These are phyloP conservation scores for Pachycephala philippinensis DNA, from an alignment of 2,113 vertebrate species.

Conservation along the genomic window DNA sequence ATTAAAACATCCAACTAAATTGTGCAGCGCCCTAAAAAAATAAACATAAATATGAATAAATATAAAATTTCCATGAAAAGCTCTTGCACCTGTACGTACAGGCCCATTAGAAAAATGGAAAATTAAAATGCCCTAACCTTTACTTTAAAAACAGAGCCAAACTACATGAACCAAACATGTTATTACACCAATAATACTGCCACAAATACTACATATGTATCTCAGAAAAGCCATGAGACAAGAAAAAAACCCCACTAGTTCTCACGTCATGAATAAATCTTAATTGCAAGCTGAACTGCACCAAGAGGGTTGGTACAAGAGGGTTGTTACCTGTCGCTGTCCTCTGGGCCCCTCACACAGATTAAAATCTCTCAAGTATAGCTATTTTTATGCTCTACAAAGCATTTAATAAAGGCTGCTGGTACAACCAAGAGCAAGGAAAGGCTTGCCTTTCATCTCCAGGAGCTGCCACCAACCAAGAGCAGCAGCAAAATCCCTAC, in stretches of 20 bases:
- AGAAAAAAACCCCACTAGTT: neutral
- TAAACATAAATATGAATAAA: neutral
- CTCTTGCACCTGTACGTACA: neutral
- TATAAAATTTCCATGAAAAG: neutral
- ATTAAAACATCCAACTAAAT: neutral
- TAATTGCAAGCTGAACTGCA: neutral
- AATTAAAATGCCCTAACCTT: neutral
- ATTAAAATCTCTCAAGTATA: neutral
- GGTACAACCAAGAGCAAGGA: neutral
- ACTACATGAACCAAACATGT: neutral
- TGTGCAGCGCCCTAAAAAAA: neutral
- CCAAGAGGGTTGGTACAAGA: neutral
- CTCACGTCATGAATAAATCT: neutral
- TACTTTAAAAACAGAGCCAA: neutral
- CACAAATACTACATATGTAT: neutral
- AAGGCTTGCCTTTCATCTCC: neutral
- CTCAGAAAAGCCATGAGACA: neutral
- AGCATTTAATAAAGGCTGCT: neutral
- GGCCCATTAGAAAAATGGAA: neutral
- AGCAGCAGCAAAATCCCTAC: neutral
- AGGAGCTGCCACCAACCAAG: neutral
- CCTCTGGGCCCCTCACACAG: neutral
- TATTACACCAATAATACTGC: neutral
- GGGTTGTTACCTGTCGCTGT: neutral
- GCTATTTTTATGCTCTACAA: neutral